phyloP scores from a whole-genome alignment of 1,140 invertebrate species.

The Saccostrea echinata region DNA sequence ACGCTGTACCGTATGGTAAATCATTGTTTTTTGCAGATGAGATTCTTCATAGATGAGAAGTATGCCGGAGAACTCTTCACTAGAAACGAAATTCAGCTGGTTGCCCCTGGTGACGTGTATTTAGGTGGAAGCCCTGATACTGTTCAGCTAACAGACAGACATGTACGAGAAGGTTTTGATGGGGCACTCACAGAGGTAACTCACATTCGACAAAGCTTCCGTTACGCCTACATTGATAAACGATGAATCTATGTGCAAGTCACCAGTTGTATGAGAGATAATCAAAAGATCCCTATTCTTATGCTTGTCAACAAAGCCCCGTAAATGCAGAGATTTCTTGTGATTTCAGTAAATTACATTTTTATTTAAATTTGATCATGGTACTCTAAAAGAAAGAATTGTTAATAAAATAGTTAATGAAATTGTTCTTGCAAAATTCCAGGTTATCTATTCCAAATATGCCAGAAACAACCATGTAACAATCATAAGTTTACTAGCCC shows the following conservation, averaged over 20 bases:
- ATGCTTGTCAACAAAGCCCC: too few relatives aligned
- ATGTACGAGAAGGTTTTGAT: conserved; percentile 59
- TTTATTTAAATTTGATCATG: too few relatives aligned
- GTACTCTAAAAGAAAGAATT: too few relatives aligned
- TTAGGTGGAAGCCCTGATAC: conserved; percentile 67
- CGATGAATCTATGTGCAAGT: background rate
- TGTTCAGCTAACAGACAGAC: conserved; percentile 53
- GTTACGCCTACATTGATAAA: background rate
- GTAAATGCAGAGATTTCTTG: too few relatives aligned
- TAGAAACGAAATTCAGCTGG: conserved; percentile 62
- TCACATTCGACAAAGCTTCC: background rate
- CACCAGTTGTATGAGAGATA: too few relatives aligned
- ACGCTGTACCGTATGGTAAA: background rate
- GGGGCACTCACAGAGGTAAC: conserved; percentile 68
- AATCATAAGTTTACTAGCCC: conserved; percentile 17
- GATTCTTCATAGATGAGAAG: conserved; percentile 67
- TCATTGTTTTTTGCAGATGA: conserved; percentile 59
- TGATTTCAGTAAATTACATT: too few relatives aligned
- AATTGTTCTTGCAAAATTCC: background rate
- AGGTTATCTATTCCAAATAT: conserved; percentile 37
- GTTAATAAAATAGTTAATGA: background rate
- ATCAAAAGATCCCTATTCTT: too few relatives aligned
- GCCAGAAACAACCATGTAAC: conserved; percentile 10
- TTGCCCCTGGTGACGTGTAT: conserved; percentile 63
- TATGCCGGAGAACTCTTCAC: conserved; percentile 52